Conservation (phyloP, 2,888 invertebrate genomes). For the Caenorhabditis auriculariae region DNA sequence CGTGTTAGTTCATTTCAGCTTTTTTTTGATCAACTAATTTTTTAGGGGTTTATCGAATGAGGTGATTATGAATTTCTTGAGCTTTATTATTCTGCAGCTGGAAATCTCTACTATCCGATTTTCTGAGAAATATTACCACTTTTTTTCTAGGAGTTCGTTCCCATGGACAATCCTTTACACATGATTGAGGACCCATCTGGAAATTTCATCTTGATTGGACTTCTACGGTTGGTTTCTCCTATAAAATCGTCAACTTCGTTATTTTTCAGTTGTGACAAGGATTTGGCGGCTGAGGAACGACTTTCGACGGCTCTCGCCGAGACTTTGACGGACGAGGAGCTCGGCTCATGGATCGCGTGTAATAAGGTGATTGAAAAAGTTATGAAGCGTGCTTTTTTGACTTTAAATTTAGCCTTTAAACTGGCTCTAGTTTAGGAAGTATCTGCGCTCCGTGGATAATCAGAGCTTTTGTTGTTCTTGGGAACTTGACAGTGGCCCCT, state of each 20-base stretch:
- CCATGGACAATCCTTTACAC: constrained; percentile 44
- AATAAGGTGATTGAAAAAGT: constrained; percentile 34
- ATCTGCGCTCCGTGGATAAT: no score
- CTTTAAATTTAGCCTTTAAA: not conserved
- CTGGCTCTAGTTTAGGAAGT: no score
- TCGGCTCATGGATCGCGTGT: constrained; percentile 50
- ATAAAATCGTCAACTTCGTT: not conserved
- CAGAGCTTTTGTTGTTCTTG: no score
- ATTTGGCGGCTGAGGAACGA: constrained; percentile 37
- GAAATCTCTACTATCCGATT: no score
- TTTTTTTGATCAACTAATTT: not conserved
- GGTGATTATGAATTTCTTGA: no score
- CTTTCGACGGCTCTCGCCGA: constrained; percentile 44
- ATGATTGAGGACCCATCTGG: constrained; percentile 42
- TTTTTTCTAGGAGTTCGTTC: constrained; percentile 54
- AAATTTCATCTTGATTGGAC: constrained; percentile 20
- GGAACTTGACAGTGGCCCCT: no score
- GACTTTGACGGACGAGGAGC: constrained; percentile 32
- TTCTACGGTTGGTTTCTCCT: constrained; percentile 12
- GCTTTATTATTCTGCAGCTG: no score
- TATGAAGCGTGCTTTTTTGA: not conserved
- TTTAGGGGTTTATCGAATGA: no score
- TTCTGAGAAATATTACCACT: no score
- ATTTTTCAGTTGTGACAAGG: constrained; percentile 20
- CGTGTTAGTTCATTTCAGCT: not conserved